These are phyloP conservation scores for Drosophila tani DNA, from an alignment of 1,140 invertebrate genomes.

Conservation along the genomic window DNA sequence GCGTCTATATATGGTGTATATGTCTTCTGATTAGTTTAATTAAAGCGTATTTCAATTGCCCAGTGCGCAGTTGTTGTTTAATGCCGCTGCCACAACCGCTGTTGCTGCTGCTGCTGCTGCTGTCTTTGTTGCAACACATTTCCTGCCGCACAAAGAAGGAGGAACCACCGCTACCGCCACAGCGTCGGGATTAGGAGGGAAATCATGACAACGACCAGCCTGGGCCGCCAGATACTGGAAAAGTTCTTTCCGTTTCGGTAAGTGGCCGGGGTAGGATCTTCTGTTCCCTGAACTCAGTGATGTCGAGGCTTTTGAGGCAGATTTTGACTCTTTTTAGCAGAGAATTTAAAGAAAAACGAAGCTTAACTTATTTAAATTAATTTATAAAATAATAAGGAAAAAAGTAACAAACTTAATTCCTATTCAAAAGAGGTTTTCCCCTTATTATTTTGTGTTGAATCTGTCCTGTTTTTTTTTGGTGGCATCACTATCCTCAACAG, in stretches of 20 bases:
- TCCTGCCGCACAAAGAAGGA: conserved; percentile 43
- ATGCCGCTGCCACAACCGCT: conserved; percentile 12
- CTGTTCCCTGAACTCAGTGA: no score
- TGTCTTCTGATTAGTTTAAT: conserved; percentile 79
- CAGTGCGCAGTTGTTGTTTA: conserved; percentile 63
- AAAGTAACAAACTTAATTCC: neutral
- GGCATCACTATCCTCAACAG: neutral
- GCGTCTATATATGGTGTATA: conserved; percentile 44
- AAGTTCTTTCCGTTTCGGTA: conserved; percentile 79
- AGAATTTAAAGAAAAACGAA: neutral
- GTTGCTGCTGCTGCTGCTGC: neutral
- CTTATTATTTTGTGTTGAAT: neutral
- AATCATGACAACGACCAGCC: conserved; percentile 74
- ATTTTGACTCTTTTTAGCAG: neutral
- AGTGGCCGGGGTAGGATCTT: conserved; percentile 20
- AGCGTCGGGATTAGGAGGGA: conserved; percentile 1
- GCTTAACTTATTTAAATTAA: no score
- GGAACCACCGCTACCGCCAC: conserved; percentile 3
- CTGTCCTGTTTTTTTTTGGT: neutral
- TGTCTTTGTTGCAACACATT: conserved; percentile 52
- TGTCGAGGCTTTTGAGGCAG: no score
- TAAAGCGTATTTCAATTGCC: conserved; percentile 80
- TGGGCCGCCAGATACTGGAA: conserved; percentile 75
- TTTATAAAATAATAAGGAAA: neutral
- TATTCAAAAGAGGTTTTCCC: no score